Evolutionary conservation across 2,113 vertebrate species (phyloP).

Genomic region (Cebus imitator): DNA sequence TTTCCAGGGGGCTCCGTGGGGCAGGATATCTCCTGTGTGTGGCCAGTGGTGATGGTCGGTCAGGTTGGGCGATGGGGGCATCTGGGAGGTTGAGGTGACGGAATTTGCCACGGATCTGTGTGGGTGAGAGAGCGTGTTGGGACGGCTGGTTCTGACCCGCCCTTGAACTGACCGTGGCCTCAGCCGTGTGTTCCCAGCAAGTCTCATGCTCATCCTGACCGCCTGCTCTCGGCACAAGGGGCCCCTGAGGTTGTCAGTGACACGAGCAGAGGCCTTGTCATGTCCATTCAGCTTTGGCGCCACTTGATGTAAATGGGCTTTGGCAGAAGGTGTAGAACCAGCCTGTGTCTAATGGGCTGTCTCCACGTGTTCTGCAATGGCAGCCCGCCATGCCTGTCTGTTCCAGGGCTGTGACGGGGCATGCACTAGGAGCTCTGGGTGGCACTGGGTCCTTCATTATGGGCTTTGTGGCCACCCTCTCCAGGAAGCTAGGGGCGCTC

Average conservation of each 20-base stretch:
- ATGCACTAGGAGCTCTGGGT: accelerated
- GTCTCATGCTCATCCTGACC: neutral
- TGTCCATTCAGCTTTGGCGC: neutral
- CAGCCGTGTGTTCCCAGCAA: neutral
- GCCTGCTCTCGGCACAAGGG: neutral
- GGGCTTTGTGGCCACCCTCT: neutral
- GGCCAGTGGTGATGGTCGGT: neutral
- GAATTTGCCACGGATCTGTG: neutral
- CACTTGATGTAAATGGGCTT: neutral
- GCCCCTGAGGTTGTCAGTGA: neutral
- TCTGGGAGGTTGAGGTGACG: neutral
- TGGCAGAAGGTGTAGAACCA: neutral
- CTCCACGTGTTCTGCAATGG: neutral
- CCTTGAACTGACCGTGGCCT: neutral
- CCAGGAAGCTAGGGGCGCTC: neutral
- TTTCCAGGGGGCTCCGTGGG: neutral
- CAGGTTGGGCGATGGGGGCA: neutral
- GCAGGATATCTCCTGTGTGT: neutral
- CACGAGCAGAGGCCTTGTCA: no score
- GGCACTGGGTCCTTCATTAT: no score
- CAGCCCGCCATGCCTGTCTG: no score
- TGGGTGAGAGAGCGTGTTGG: neutral
- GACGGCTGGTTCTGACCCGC: neutral
- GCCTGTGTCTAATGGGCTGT: neutral
- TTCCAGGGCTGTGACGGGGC: neutral